Percentiles rank a stretch among this genome's conserved stretches.
Evolutionary conservation across 30 jellyfish, hydroid and myxozoan genomes (phyloP).

Genomic region (Aurelia sp.): DNA sequence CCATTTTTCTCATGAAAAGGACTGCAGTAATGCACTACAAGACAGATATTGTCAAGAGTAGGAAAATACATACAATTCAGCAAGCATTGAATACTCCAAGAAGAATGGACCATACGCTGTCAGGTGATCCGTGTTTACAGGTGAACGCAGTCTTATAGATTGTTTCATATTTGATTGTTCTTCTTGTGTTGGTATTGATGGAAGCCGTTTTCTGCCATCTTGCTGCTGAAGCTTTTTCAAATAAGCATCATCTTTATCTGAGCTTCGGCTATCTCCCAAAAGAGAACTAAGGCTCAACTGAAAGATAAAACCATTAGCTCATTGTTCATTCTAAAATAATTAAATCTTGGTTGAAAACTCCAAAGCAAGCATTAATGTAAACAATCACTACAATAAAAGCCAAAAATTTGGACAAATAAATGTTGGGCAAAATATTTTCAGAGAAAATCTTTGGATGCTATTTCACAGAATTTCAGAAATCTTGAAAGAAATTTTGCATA

Average conservation of each 20-base stretch:
- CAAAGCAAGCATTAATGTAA: no score
- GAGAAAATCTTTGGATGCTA: no score
- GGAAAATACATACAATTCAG: slow-evolving; percentile 74
- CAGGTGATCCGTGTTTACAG: slow-evolving; percentile 68
- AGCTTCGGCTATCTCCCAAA: slow-evolving; percentile 59
- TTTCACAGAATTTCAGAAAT: no score
- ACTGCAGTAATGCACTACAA: neutral
- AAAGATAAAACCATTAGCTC: neutral
- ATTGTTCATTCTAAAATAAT: no score
- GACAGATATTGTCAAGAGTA: neutral
- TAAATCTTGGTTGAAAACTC: no score
- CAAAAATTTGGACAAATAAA: no score
- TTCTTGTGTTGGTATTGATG: slow-evolving; percentile 77
- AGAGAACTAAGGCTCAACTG: slow-evolving; percentile 63
- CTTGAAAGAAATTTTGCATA: no score
- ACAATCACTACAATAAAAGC: no score
- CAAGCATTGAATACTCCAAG: slow-evolving; percentile 82
- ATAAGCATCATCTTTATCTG: slow-evolving; percentile 34
- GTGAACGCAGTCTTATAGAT: slow-evolving; percentile 78
- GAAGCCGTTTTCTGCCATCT: slow-evolving; percentile 48
- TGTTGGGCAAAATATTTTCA: no score
- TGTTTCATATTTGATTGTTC: slow-evolving; percentile 78
- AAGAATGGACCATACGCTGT: slow-evolving; percentile 86
- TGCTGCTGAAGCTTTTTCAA: slow-evolving; percentile 13
- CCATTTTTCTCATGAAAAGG: no score